phyloP scores from a whole-genome alignment of 1,140 invertebrate species.

The Pseudomyrmex dendroicus region DNA sequence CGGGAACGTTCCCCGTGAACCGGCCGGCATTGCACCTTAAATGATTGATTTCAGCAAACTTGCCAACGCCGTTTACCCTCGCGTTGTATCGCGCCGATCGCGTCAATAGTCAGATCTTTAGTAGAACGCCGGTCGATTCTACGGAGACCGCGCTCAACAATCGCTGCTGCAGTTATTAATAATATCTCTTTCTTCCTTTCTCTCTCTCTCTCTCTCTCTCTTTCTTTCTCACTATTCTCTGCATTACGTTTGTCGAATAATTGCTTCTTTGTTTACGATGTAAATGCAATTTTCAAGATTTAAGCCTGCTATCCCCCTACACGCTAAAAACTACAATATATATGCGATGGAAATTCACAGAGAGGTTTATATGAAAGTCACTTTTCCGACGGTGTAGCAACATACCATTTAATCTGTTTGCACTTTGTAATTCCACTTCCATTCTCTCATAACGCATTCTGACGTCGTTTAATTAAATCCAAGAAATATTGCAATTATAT shows the following conservation, averaged over 20 bases:
- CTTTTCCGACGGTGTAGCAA: no score
- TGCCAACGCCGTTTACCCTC: not conserved
- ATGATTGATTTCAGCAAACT: slow-evolving; percentile 60
- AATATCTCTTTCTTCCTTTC: not conserved
- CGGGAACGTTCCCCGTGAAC: not conserved
- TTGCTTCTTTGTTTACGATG: slow-evolving; percentile 33
- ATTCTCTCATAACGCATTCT: no score
- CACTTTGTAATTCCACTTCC: no score
- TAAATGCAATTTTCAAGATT: slow-evolving; percentile 48
- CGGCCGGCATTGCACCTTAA: slow-evolving; percentile 12
- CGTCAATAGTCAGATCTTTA: not conserved
- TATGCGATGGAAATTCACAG: no score
- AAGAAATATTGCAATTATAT: no score
- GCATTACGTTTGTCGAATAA: slow-evolving; percentile 31
- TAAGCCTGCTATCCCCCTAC: not conserved
- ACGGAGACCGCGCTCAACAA: slow-evolving; percentile 30
- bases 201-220: not conserved
- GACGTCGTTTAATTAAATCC: no score
- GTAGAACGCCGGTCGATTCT: not conserved
- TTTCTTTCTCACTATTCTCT: slow-evolving; percentile 1
- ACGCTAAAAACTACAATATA: not conserved
- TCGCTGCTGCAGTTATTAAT: slow-evolving; percentile 55
- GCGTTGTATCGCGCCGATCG: not conserved
- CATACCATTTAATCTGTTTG: no score
- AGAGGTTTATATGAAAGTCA: no score